Conservation (phyloP, 1,140 invertebrate species). For the Diachasma alloeum region DNA sequence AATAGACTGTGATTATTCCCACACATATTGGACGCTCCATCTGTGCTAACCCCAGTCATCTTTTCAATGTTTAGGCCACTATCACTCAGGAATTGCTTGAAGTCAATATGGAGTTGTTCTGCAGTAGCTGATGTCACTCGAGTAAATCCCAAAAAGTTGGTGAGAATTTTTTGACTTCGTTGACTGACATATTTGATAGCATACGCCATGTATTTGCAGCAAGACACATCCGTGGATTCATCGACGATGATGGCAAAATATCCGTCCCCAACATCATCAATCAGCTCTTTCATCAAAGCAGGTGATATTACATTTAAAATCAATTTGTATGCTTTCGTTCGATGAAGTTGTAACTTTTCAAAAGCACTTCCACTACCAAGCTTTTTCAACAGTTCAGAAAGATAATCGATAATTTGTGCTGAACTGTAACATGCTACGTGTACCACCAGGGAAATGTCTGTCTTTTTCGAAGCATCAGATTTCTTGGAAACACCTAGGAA, state of each 20-base stretch:
- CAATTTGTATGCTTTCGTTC: too few species aligned
- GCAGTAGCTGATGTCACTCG: constrained; percentile 27
- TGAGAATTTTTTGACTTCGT: constrained; percentile 38
- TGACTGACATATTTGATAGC: constrained; percentile 53
- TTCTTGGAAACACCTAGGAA: background rate
- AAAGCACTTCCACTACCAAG: constrained; percentile 14
- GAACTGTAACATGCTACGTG: background rate
- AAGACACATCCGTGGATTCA: constrained; percentile 56
- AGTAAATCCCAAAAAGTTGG: constrained; percentile 42
- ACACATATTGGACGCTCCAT: constrained; percentile 44
- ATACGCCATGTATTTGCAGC: constrained; percentile 49
- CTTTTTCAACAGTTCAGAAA: background rate
- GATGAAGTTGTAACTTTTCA: constrained; percentile 42
- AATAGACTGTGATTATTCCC: constrained; percentile 43
- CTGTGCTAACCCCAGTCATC: constrained; percentile 48
- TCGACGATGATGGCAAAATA: constrained; percentile 55
- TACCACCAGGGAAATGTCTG: background rate
- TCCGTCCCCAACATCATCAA: too few species aligned
- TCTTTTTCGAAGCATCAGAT: background rate
- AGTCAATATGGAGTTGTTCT: constrained; percentile 11
- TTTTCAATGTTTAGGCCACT: constrained; percentile 38
- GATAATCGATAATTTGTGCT: background rate
- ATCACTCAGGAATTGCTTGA: constrained; percentile 15
- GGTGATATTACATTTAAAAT: too few species aligned
- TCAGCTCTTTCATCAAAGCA: too few species aligned